These are phyloP conservation scores for Tonatia bakeri DNA, from an alignment of 2,113 vertebrate species.

Conservation along the genomic window DNA sequence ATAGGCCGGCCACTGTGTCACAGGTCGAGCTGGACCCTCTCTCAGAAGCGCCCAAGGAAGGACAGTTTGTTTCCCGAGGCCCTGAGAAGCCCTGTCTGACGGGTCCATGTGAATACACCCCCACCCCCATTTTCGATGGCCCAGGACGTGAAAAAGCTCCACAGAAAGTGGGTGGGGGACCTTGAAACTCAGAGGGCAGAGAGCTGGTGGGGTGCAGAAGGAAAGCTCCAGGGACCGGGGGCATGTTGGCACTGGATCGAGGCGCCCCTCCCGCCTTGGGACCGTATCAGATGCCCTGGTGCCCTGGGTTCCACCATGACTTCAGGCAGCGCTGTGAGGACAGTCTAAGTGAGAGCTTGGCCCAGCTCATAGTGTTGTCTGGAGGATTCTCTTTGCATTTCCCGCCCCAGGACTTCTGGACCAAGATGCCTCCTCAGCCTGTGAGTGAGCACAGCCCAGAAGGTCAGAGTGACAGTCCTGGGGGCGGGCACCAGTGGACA, in stretches of 20 bases:
- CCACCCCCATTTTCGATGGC: neutral
- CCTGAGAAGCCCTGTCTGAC: neutral
- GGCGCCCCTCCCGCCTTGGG: neutral
- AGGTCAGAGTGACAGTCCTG: neutral
- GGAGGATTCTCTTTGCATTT: neutral
- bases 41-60: neutral
- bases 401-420: neutral
- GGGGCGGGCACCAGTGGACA: neutral
- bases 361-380: neutral
- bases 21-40: neutral
- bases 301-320: neutral
- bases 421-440: neutral
- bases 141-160: neutral
- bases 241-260: neutral
- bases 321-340: neutral
- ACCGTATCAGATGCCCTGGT: neutral
- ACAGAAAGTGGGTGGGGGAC: neutral
- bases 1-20: accelerated
- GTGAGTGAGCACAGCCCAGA: neutral
- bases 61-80: neutral
- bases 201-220: neutral
- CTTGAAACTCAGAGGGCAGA: neutral
- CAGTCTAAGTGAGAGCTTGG: neutral
- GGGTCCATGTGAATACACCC: neutral
- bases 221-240: neutral